A percentile compares a stretch with the other conserved stretches of the same genome.
These are phyloP conservation scores for Cataglyphis cursor DNA, from an alignment of 2,888 invertebrate genomes.

Conservation along the genomic window DNA sequence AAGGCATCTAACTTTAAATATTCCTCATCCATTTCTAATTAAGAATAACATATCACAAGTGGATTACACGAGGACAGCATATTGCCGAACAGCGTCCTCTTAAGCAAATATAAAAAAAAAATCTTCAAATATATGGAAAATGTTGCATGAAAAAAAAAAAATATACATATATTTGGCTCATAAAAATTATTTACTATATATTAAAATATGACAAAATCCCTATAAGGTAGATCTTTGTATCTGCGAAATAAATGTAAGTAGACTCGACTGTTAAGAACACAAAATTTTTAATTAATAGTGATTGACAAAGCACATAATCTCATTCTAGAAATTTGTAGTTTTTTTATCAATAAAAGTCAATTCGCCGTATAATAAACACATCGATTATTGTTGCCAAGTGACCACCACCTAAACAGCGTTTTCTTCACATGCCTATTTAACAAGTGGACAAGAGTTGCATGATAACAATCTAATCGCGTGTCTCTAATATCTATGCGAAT, in stretches of 20 bases:
- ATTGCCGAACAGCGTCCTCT: neutral
- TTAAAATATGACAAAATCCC: neutral
- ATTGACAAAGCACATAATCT: neutral
- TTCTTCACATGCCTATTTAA: conserved; percentile 1
- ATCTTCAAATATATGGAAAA: neutral
- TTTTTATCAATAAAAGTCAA: conserved; percentile 61
- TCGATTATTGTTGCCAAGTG: conserved; percentile 79
- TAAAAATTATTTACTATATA: neutral
- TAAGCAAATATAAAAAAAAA: neutral
- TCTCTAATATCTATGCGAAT: neutral
- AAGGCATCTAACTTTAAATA: neutral
- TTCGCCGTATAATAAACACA: conserved; percentile 57
- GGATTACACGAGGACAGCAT: neutral
- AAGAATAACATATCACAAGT: neutral
- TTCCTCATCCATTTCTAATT: neutral
- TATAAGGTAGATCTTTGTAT: neutral
- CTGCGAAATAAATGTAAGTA: neutral
- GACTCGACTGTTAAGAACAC: neutral
- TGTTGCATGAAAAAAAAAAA: neutral
- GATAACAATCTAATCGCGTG: conserved; percentile 29
- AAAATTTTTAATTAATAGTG: neutral
- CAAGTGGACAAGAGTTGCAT: neutral
- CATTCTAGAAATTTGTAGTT: conserved; percentile 47
- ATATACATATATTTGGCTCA: neutral
- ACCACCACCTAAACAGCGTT: conserved; percentile 77